Evolutionary conservation across 30 jellyfish, hydroid and myxozoan genomes (phyloP), one percentile per base, ranked within the genome.

Genomic region (Pelagia noctiluca): DNA sequence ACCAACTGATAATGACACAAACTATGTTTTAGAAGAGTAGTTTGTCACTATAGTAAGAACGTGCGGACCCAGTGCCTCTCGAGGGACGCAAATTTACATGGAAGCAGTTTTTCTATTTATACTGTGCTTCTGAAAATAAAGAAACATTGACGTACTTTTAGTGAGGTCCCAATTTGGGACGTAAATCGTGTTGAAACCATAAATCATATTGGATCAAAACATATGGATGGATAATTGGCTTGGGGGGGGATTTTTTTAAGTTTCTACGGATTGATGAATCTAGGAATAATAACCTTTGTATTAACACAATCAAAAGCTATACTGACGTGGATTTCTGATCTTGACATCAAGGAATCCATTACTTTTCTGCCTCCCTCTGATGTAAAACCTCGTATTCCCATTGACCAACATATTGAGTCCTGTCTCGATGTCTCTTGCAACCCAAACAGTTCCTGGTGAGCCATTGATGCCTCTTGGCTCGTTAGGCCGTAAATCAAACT

Each of bases 401-500:
- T 90, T 90, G 5, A 83, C 71, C 1, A 83, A 35, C 80, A 90
- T 76, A 23, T 52, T 50, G 23, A 57, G 3, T 18, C 89, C 87
- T 23, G 97, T 90, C 26, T 64, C 83, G 33, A 90, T 31, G 62
- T 90, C 97, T 19, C 83, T 63, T 10, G 81, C 96, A 28, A 54
- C 85, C 92, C 93, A 90, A 57, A 83, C 87, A 0, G 97, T 46
- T 1, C 89, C 81, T 66, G 97, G 91, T 16, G 72, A 52, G 2
- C 53, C 79, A 2, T 53, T 63, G 0, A 90, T 75, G 30, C 93
- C 74, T 68, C 86, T 53, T 48, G 96, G 97, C 26, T 90, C 97
- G 53, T 90, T 90, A 1, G 97, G 97, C 52, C 97, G 84, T 16
- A 90, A 48, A 38, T 71, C 86, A 50, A 90, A 90, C 53, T 68